A percentile compares a stretch with the other conserved stretches of the same genome.
Conservation (phyloP, 2,113 vertebrate species). For the Oreochromis niloticus region DNA sequence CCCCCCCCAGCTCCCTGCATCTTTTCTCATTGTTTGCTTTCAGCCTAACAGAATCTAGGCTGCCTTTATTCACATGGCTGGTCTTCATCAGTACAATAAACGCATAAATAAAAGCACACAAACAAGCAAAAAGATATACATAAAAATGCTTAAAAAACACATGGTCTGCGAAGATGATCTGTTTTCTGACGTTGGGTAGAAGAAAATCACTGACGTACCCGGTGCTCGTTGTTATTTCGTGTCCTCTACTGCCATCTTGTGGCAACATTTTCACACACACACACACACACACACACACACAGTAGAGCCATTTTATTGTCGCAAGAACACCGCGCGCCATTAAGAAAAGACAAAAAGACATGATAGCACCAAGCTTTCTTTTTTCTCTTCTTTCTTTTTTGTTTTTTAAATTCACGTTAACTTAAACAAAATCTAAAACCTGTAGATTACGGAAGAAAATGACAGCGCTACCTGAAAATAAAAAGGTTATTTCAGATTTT, state of each 20-base stretch:
- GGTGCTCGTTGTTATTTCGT: neutral
- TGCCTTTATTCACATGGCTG: neutral
- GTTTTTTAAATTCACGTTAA: neutral
- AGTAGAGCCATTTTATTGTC: neutral
- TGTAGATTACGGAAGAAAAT: neutral
- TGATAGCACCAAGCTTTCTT: no score
- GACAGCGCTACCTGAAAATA: neutral
- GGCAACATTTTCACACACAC: neutral
- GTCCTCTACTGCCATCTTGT: constrained; percentile 37
- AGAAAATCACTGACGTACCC: neutral
- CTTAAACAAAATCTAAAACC: neutral
- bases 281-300: neutral
- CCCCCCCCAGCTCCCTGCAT: neutral
- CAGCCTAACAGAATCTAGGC: neutral
- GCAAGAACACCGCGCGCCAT: neutral
- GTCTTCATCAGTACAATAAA: neutral
- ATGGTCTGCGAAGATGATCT: neutral
- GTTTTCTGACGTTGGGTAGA: neutral
- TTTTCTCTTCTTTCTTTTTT: neutral
- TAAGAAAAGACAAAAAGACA: neutral
- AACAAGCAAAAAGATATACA: neutral
- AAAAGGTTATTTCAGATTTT: neutral
- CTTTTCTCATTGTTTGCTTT: neutral
- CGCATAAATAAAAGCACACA: neutral
- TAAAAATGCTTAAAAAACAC: neutral